Percentiles rank a stretch among this genome's conserved stretches.
Conservation (phyloP, 2,113 vertebrate species). For the Glaucomys volans region DNA sequence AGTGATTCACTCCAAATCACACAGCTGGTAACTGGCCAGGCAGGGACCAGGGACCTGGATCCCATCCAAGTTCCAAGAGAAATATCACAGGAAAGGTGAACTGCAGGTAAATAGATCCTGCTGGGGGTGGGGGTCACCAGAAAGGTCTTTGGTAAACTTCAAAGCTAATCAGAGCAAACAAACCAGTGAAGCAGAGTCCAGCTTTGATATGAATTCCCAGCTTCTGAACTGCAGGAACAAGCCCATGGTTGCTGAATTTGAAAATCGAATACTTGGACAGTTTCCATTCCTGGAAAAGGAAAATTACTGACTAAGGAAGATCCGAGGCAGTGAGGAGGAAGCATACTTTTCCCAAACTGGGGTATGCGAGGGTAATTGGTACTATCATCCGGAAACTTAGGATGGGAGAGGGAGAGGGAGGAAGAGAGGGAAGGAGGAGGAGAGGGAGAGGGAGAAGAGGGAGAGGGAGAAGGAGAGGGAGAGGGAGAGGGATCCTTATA, state of each 20-base stretch:
- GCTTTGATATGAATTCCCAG: background rate
- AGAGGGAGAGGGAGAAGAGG: too few relatives aligned
- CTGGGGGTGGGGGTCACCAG: background rate
- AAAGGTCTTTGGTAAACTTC: background rate
- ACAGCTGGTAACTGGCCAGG: slow-evolving; percentile 34
- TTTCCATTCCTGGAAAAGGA: slow-evolving; percentile 37
- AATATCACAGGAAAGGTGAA: slow-evolving; percentile 6
- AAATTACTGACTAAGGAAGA: background rate
- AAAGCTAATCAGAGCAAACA: slow-evolving; percentile 43
- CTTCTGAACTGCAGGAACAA: background rate
- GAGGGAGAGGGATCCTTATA: too few relatives aligned
- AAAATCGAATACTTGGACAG: background rate
- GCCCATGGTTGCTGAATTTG: background rate
- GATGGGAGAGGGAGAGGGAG: too few relatives aligned
- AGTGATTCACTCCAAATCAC: slow-evolving; percentile 26
- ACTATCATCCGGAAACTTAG: background rate
- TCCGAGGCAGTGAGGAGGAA: background rate
- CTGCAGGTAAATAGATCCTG: background rate
- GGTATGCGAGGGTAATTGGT: background rate
- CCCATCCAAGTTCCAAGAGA: background rate
- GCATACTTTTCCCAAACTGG: background rate
- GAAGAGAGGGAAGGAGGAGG: too few relatives aligned
- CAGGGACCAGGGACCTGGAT: background rate
- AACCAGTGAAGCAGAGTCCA: background rate
- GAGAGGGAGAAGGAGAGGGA: too few relatives aligned